Base-by-base conservation (phyloP, 2,888 invertebrate genomes). In the Brenthis daphne region DNA sequence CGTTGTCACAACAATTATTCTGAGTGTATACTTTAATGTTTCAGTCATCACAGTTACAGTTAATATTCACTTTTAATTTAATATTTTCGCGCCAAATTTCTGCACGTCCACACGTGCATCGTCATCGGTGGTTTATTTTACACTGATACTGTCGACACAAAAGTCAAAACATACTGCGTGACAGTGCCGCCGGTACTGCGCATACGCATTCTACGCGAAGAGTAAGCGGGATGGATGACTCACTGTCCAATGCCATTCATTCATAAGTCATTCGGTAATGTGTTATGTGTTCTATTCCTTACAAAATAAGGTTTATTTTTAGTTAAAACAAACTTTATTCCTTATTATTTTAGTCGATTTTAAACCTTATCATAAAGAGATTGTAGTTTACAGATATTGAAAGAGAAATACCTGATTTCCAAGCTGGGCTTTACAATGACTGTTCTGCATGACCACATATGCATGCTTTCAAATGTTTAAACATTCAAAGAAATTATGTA, bases 191-290 rank as follows among this genome's bases (percentile, higher is more conserved):
- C 63, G 37, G 54, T 63, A 63, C 86, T 89, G 90, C 90, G 86
- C 84, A 74, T 72, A 83, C 90, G 89, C 89, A 82, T 85, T 85
- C 84, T 74, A 72, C 55, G 67, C 68, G 50, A 29, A 70, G 74
- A 80, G 82, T 76, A 80, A 85, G 80, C 82, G 84, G 82, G 80
- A 84, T 77, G 72, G 78, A 78, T 90, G 89, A 90, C 80, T 90
- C 90, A 90, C 84, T 85, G 80, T 79, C 77, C 80, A 84, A 87
- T 85, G 85, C 86, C 84, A 87, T 88, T 90, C 90, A 90, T 90
- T 89, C 86, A 88, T 83, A 81, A 80, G 72, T 73, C 71, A 33
- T 20, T 61, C 37, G 68, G 66, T 77, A 81, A 77, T 77, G 76
- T 80, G 80, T 80, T 77, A 57, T 55, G 13, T 24, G 51, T 29